A percentile compares a stretch with the other conserved stretches of the same genome.
These are phyloP conservation scores for Agriopis leucophaearia DNA, from an alignment of 2,888 invertebrate genomes.

Conservation along the genomic window DNA sequence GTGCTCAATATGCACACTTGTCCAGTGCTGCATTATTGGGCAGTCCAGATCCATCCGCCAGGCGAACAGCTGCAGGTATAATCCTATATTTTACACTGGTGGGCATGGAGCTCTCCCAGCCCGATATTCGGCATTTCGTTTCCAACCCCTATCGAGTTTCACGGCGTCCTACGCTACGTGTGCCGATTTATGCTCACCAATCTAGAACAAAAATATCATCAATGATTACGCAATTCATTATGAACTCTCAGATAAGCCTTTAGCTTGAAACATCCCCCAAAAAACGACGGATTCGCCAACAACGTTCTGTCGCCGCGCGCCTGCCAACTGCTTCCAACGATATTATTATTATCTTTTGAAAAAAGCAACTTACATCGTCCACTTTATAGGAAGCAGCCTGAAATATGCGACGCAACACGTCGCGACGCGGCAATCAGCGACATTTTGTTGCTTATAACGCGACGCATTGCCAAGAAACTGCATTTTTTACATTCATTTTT, in stretches of 20 bases:
- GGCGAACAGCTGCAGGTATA: too few relatives aligned
- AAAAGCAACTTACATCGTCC: conserved; percentile 41
- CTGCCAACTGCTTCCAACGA: conserved; percentile 76
- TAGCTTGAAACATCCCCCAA: conserved; percentile 29
- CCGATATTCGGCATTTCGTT: too few relatives aligned
- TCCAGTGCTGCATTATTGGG: too few relatives aligned
- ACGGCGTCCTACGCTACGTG: too few relatives aligned
- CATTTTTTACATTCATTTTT: conserved; percentile 22
- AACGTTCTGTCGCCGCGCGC: conserved; percentile 57
- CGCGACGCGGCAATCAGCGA: conserved; percentile 25
- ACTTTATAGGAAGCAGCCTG: conserved; percentile 39
- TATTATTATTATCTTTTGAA: conserved; percentile 70
- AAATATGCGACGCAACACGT: conserved; percentile 19
- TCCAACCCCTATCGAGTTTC: too few relatives aligned
- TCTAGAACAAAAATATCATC: background rate
- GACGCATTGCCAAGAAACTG: conserved; percentile 31
- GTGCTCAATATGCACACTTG: too few relatives aligned
- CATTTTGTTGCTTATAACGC: conserved; percentile 30
- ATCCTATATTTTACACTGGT: too few relatives aligned
- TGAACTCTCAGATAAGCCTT: background rate
- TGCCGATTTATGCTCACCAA: too few relatives aligned
- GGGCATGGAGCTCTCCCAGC: too few relatives aligned
- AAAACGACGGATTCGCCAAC: conserved; percentile 47
- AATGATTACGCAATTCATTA: background rate
- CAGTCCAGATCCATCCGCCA: too few relatives aligned